Percentiles rank a stretch among this genome's conserved stretches.
Evolutionary conservation across 2,797 vertebrate genomes (phyloP).

Genomic region (Cercopithecus diana): DNA sequence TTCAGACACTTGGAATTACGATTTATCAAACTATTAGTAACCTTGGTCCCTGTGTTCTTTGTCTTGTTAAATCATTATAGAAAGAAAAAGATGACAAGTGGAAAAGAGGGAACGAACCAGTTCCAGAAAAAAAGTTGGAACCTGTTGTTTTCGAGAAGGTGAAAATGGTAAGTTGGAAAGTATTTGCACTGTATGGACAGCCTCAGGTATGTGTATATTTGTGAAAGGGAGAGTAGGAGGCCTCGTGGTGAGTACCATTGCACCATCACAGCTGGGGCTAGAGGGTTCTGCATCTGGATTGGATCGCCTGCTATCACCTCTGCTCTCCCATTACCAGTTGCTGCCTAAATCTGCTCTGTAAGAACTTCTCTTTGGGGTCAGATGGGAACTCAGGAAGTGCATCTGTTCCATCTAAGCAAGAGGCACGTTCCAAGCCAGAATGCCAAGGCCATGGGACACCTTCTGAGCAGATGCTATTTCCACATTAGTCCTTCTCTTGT

Average conservation of each 20-base stretch:
- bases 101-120: slow-evolving; percentile 88
- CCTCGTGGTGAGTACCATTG: background rate
- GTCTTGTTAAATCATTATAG: slow-evolving; percentile 81
- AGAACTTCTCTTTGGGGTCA: background rate
- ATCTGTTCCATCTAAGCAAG: slow-evolving; percentile 11
- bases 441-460: background rate
- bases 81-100: slow-evolving; percentile 94
- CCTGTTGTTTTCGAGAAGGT: slow-evolving; percentile 97
- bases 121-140: slow-evolving; percentile 89
- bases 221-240: background rate
- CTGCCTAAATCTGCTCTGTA: background rate
- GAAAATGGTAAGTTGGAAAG: slow-evolving; percentile 90
- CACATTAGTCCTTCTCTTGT: background rate
- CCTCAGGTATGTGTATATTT: background rate
- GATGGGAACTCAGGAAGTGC: background rate
- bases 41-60: background rate
- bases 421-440: background rate
- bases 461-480: background rate
- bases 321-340: background rate
- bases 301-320: background rate
- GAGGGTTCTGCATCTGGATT: background rate
- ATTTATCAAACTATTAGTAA: slow-evolving; percentile 26
- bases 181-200: background rate
- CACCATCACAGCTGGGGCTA: background rate
- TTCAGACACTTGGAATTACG: background rate